phyloP scores from a whole-genome alignment of 2,888 invertebrate species.

The Stictocephala bisonia region DNA sequence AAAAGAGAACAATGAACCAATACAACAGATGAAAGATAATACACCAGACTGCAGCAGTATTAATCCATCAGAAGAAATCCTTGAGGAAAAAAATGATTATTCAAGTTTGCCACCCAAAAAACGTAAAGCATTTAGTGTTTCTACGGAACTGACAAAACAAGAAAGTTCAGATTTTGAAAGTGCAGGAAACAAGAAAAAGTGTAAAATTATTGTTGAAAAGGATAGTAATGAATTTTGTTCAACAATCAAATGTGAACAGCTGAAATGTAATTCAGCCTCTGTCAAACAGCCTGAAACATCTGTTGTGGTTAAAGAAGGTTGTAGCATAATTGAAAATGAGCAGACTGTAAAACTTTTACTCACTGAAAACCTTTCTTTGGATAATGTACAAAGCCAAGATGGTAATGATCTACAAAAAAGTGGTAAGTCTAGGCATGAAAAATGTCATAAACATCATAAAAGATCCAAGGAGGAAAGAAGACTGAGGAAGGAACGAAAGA shows the following conservation, averaged over 20 bases:
- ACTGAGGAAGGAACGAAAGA: constrained; percentile 9
- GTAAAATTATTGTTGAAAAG: constrained; percentile 2
- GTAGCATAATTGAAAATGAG: too few relatives aligned
- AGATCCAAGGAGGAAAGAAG: constrained; percentile 15
- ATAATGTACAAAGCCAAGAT: too few relatives aligned
- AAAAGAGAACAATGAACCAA: neutral
- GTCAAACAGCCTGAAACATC: neutral
- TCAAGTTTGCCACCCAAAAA: constrained; percentile 10
- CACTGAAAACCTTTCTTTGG: too few relatives aligned
- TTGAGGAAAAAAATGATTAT: constrained; percentile 14
- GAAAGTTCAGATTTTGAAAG: too few relatives aligned
- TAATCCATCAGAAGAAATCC: neutral
- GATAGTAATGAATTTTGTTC: neutral
- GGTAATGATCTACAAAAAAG: too few relatives aligned
- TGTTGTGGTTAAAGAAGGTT: too few relatives aligned
- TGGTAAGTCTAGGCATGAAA: neutral
- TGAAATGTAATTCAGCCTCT: neutral
- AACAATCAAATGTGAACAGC: neutral
- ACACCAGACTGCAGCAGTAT: neutral
- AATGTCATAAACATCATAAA: neutral
- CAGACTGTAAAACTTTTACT: too few relatives aligned
- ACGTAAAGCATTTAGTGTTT: constrained; percentile 1
- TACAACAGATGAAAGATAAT: neutral
- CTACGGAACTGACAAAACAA: too few relatives aligned
- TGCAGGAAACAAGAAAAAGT: too few relatives aligned